phyloP scores from a whole-genome alignment of 1,140 invertebrate genomes.

The Drosophila funebris region DNA sequence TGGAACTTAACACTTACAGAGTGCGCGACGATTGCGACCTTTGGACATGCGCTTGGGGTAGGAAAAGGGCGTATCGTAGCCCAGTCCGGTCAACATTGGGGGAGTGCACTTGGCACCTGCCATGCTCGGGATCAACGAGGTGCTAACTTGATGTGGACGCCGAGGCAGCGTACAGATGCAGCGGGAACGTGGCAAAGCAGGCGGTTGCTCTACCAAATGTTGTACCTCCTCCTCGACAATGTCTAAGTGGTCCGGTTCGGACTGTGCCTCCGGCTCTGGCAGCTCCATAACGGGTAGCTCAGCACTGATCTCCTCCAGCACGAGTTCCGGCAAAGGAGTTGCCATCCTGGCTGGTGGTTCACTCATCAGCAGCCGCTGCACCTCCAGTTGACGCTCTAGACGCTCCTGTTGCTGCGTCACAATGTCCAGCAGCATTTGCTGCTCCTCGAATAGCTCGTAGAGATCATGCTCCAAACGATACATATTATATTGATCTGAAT shows the following conservation, averaged over 20 bases:
- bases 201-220: not conserved
- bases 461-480: conserved; percentile 21
- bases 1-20: conserved; percentile 32
- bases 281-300: not conserved
- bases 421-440: conserved; percentile 20
- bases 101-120: conserved; percentile 16
- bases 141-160: not conserved
- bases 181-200: not conserved
- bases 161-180: not conserved
- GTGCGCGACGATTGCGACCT: conserved; percentile 11
- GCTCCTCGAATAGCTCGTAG: conserved; percentile 45
- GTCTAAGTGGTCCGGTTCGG: not conserved
- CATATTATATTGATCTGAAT: not conserved
- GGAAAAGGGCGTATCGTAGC: conserved; percentile 49
- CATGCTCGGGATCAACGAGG: not conserved
- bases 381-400: conserved; percentile 6
- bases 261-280: not conserved
- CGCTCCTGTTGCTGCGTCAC: conserved; percentile 24
- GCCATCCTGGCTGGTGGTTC: not conserved
- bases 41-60: conserved; percentile 39
- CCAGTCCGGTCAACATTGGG: conserved; percentile 31
- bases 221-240: not conserved
- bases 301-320: not conserved
- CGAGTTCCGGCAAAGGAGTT: not conserved
- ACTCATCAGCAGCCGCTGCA: not conserved